Base-by-base conservation (phyloP, 2,888 invertebrate genomes). In the Xestobium rufovillosum region DNA sequence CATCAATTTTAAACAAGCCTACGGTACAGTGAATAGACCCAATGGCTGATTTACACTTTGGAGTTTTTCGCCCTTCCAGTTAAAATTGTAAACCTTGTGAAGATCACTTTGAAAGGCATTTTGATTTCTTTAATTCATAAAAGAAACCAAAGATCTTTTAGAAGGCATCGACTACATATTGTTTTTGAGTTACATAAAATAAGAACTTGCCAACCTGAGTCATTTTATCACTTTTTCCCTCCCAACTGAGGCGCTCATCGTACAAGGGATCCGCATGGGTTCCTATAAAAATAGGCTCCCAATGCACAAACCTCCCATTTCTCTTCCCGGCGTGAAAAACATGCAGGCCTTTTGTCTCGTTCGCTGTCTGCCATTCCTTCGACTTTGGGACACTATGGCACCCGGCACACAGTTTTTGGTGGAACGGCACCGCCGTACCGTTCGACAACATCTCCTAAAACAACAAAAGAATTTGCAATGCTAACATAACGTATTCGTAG, bases 191-290 rank as follows among this genome's bases (percentile, higher is more conserved):
- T n/a, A n/a, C n/a, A n/a, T n/a, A n/a, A n/a, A n/a, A n/a, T n/a
- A n/a, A n/a, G n/a, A n/a, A n/a, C n/a, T 8, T 27, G 38, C 38
- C 60, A 62, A 90, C 91, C 82, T 92, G 92, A 41, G 90, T 87
- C 91, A 92, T 92, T 70, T 92, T 92, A 66, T 94, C 92, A 65
- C 87, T 84, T 66, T 88, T 88, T 27, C 92, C 92, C 60, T 94
- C 91, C 91, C 92, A 92, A 60, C 87, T 88, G 42, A 92, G 76
- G 56, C 91, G 72, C 62, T 92, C 91, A 50, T 92, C 92, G 61
- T 92, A 92, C 47, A 84, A 72, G 0, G 91, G 90, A 55, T 90
- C 91, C 12, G 75, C 71, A 63, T 91, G 83, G 0, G 90, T 90
- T 11, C 92, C 91, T 41, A 94, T 89, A 57, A 85, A 92, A 51